These are phyloP conservation scores for Bombus waltoni DNA, from an alignment of 1,140 invertebrate genomes.

Conservation along the genomic window DNA sequence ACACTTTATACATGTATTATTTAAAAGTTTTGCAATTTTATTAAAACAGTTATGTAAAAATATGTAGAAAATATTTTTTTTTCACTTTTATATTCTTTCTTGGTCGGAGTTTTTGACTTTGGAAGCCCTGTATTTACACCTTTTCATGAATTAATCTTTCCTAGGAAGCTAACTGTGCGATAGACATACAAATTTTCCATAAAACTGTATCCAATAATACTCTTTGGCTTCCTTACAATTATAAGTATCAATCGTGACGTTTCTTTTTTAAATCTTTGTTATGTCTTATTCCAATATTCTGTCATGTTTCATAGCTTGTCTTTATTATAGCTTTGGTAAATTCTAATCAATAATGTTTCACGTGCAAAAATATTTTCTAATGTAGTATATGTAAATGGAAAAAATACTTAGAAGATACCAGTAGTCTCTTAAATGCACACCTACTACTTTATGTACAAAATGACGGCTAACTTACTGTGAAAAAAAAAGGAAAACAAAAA, in stretches of 20 bases:
- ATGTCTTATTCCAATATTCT: not conserved
- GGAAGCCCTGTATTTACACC: constrained; percentile 56
- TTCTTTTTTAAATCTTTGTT: not conserved
- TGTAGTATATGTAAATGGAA: constrained; percentile 38
- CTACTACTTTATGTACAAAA: constrained; percentile 44
- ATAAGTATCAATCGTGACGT: not conserved
- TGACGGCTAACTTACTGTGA: constrained; percentile 13
- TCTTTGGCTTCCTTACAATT: constrained; percentile 25
- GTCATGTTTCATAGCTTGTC: constrained; percentile 3
- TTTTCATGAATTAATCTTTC: constrained; percentile 10
- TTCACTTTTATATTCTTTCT: constrained; percentile 16
- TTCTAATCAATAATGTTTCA: constrained; percentile 10
- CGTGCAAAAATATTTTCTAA: constrained; percentile 28
- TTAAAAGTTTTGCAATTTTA: constrained; percentile 29
- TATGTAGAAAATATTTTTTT: constrained; percentile 61
- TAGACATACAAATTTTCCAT: constrained; percentile 25
- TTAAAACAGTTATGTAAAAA: constrained; percentile 57
- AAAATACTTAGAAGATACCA: constrained; percentile 32
- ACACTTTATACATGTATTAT: constrained; percentile 29
- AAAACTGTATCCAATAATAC: constrained; percentile 4
- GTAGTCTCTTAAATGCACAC: constrained; percentile 37
- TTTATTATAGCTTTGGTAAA: constrained; percentile 45
- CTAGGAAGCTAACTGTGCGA: constrained; percentile 44
- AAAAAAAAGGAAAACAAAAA: no score
- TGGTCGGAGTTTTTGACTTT: constrained; percentile 37